These are phyloP conservation scores for Molanna angustata DNA, from an alignment of 2,888 invertebrate genomes.

Conservation along the genomic window DNA sequence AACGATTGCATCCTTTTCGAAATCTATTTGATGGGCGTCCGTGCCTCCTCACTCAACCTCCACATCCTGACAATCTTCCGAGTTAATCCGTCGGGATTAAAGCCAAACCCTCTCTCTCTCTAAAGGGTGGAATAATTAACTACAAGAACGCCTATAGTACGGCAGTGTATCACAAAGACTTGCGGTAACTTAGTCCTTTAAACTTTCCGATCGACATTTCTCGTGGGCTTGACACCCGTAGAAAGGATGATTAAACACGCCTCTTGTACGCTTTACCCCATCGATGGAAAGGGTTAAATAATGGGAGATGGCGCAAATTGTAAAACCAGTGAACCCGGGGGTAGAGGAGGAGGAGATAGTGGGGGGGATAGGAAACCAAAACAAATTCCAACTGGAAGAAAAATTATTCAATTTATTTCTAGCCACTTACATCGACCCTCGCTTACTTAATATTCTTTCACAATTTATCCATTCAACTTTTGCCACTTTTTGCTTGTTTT, in stretches of 20 bases:
- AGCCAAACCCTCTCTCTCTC: constrained; percentile 42
- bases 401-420: too few relatives aligned
- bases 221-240: constrained; percentile 25
- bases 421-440: too few relatives aligned
- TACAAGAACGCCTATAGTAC: constrained; percentile 39
- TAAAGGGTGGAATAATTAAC: constrained; percentile 52
- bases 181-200: constrained; percentile 27
- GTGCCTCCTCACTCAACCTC: neutral
- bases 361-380: too few relatives aligned
- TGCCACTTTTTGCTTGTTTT: too few relatives aligned
- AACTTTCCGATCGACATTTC: constrained; percentile 31
- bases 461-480: too few relatives aligned
- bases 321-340: too few relatives aligned
- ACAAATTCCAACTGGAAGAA: too few relatives aligned
- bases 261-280: constrained; percentile 24
- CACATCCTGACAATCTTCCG: constrained; percentile 34
- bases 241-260: constrained; percentile 33
- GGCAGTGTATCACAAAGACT: constrained; percentile 25
- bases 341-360: too few relatives aligned
- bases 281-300: too few relatives aligned
- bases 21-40: neutral
- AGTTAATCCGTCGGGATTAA: constrained; percentile 55
- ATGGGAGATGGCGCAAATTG: too few relatives aligned
- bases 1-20: constrained; percentile 5
- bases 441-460: too few relatives aligned